phyloP scores from a whole-genome alignment of 2,888 invertebrate genomes.

The Drosophila limbata region DNA sequence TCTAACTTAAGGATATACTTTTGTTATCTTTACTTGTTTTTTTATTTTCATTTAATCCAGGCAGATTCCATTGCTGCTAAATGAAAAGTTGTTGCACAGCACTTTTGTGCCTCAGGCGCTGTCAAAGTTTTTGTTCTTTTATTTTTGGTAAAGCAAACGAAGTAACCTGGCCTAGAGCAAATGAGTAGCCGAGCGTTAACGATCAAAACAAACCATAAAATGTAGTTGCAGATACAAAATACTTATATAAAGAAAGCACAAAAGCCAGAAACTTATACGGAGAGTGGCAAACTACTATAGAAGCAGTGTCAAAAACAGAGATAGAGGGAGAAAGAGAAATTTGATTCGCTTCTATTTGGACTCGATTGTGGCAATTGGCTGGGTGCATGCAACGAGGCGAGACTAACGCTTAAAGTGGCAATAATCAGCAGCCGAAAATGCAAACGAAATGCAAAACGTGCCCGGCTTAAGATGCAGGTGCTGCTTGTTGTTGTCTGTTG shows the following conservation, averaged over 20 bases:
- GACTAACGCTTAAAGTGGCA: constrained; percentile 67
- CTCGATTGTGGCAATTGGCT: constrained; percentile 54
- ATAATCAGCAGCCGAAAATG: constrained; percentile 73
- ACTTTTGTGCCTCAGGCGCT: constrained; percentile 53
- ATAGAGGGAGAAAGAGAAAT: constrained; percentile 11
- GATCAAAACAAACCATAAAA: constrained; percentile 50
- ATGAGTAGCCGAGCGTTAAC: constrained; percentile 38
- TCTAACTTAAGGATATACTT: not conserved
- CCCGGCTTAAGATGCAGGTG: constrained; percentile 56
- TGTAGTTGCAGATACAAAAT: constrained; percentile 28
- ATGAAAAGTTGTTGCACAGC: constrained; percentile 57
- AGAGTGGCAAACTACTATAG: not conserved
- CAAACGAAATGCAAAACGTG: constrained; percentile 76
- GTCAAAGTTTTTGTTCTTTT: constrained; percentile 52
- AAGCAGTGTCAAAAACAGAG: not conserved
- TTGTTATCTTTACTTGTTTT: constrained; percentile 17
- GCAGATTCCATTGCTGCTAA: constrained; percentile 42
- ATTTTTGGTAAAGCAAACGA: constrained; percentile 25
- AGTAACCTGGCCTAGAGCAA: constrained; percentile 33
- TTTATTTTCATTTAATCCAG: not conserved
- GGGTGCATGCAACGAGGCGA: constrained; percentile 23
- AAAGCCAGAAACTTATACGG: constrained; percentile 5
- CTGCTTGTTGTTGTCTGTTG: constrained; percentile 24
- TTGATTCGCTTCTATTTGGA: constrained; percentile 46
- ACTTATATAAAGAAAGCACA: not conserved